Evolutionary conservation across 2,797 vertebrate species (phyloP), one percentile per base, ranked within the genome.

Genomic region (Melanogrammus aeglefinus): DNA sequence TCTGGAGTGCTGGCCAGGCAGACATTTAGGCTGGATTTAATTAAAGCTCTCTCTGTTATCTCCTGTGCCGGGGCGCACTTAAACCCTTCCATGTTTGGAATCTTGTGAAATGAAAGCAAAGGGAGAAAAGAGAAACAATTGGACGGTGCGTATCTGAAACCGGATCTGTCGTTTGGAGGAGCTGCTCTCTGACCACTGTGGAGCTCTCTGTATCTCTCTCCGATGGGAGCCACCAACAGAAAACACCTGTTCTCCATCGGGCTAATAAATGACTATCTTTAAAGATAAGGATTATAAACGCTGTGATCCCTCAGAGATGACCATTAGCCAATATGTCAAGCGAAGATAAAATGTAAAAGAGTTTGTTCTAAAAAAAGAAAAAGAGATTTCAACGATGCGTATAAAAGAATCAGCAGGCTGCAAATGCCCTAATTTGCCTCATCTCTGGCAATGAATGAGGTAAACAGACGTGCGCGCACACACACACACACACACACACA

Each of bases 21-120:
- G 72, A 71, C 72, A 35, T 73, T 47, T 66, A 66, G 76, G 47
- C 66, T 79, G 66, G 76, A 75, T 79, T 79, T 79, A 74, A 78
- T 78, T 80, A 80, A 72, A 72, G 71, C 33, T 33, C 76, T 78
- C 78, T 81, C 63, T 73, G 51, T 73, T 75, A 76, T 76, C 57
- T 74, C 12, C 27, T 78, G 57, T 33, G 7, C 51, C 57, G 16
- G 31, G 57, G 47, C 35, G 21, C 69, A 63, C 57, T 63, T 9
- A 63, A 63, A 63, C 57, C 57, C 57, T 13, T 63, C 57, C 57
- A 63, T 63, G 21, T n/a, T 63, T 63, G 57, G 57, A 24, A 63
- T 63, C n/a, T 63, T 24, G 57, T 24, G 57, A 63, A 63, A 63
- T 24, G n/a, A 63, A 63, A 63, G 57, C 57, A 63, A 63, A 63